Evolutionary conservation across 1,140 invertebrate genomes (phyloP).

Genomic region (Drosophila yakuba): DNA sequence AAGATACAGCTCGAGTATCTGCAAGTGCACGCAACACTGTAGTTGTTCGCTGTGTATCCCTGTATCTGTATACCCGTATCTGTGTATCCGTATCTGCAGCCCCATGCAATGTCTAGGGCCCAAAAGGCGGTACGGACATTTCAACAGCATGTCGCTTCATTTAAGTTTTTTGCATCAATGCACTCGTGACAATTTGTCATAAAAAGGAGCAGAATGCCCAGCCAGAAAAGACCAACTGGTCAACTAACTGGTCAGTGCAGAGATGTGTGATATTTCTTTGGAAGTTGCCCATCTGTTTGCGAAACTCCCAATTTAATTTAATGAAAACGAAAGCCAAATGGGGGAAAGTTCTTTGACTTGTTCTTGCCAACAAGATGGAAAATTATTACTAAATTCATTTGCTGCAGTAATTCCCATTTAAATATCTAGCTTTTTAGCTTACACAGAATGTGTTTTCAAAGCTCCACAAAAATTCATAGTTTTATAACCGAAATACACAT

Average conservation of each 20-base stretch:
- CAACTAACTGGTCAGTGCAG: conserved; percentile 32
- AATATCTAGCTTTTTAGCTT: neutral
- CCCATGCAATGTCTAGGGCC: conserved; percentile 25
- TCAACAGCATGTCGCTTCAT: conserved; percentile 82
- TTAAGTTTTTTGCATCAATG: conserved; percentile 83
- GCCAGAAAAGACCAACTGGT: conserved; percentile 37
- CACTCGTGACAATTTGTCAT: conserved; percentile 83
- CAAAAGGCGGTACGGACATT: conserved; percentile 67
- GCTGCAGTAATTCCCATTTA: no score
- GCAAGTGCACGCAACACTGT: conserved; percentile 50
- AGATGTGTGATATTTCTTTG: neutral
- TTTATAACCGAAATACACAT: neutral
- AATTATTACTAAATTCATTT: neutral
- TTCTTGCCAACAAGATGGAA: neutral
- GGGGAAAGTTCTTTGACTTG: neutral
- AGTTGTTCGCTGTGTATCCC: neutral
- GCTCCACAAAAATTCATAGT: neutral
- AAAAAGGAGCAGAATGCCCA: conserved; percentile 50
- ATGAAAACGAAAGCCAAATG: neutral
- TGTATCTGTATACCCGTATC: conserved; percentile 15
- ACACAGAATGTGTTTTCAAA: neutral
- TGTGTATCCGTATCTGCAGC: conserved; percentile 24
- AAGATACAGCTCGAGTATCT: conserved; percentile 52
- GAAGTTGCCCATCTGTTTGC: conserved; percentile 7
- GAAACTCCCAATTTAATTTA: conserved; percentile 24